These are phyloP conservation scores for cattle (Bos taurus) DNA, from an alignment of 2,113 vertebrate genomes.

Conservation along the genomic window ARS-UCD2.0 NC_037357.1:6320001-6320500, in stretches of 20 bases:
- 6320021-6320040: not conserved
- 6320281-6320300: not conserved
- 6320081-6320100: not conserved
- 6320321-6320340: not conserved
- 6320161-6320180: not conserved
- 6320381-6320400: not conserved
- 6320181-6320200: not conserved
- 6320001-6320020: not conserved
- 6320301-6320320: not conserved
- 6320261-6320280: not conserved
- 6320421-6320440: not conserved
- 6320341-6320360: not conserved
- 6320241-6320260: not conserved
- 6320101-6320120: not conserved
- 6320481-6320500: not conserved
- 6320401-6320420: not conserved
- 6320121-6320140: not conserved
- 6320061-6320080: not conserved
- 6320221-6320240: not conserved
- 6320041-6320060: not conserved
- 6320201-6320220: not conserved
- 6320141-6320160: not conserved
- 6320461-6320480: not conserved
- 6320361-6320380: not conserved
- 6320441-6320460: not conserved